phyloP scores from a whole-genome alignment of 2,113 vertebrate genomes.

The Reinhardtius hippoglossoides region DNA sequence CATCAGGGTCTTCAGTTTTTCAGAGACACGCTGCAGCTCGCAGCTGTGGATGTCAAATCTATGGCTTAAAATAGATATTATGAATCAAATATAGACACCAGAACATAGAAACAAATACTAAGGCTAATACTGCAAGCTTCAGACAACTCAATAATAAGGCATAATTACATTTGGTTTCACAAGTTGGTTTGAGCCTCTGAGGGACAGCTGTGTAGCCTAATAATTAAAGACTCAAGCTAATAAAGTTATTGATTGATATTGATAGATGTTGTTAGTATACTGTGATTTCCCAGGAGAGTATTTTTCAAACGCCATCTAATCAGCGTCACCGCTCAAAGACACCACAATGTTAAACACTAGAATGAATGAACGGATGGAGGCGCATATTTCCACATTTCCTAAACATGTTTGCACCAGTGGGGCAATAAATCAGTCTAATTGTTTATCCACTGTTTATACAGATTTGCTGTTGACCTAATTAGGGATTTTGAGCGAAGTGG shows the following conservation, averaged over 20 bases:
- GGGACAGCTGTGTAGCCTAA: slow-evolving; percentile 9
- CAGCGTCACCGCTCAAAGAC: slow-evolving; percentile 4
- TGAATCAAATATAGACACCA: not conserved
- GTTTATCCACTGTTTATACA: not conserved
- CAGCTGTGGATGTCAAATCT: not conserved
- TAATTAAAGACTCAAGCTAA: slow-evolving; percentile 39
- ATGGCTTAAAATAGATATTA: not conserved
- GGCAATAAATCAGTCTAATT: not conserved
- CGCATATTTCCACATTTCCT: not conserved
- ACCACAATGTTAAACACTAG: not conserved
- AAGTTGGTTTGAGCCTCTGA: slow-evolving; percentile 4
- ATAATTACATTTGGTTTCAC: slow-evolving; percentile 14
- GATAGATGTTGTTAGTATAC: slow-evolving; percentile 21
- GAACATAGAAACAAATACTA: not conserved
- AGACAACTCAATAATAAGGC: not conserved
- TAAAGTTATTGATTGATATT: slow-evolving; percentile 41
- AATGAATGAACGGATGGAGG: not conserved
- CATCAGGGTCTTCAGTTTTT: not conserved
- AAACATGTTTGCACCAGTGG: not conserved
- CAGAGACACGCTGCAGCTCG: not conserved
- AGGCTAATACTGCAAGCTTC: not conserved
- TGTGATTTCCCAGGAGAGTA: slow-evolving; percentile 55
- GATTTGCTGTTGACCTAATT: not conserved
- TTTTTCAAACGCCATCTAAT: slow-evolving; percentile 23
- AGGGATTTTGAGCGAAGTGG: not conserved